A percentile compares a stretch with the other conserved stretches of the same genome.
phyloP scores from a whole-genome alignment of 2,888 invertebrate genomes.

The Patella depressa region DNA sequence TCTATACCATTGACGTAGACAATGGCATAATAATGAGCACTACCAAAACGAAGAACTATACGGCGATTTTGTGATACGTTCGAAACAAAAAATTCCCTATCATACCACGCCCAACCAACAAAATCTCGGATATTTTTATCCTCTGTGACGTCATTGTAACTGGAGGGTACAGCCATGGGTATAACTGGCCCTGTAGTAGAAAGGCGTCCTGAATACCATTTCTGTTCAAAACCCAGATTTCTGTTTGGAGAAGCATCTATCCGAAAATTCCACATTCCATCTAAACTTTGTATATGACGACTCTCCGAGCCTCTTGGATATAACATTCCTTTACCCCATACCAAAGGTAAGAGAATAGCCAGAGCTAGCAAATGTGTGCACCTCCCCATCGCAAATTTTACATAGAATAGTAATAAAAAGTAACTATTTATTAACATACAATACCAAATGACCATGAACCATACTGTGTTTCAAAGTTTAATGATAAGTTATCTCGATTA shows the following conservation, averaged over 20 bases:
- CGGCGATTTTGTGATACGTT: slow-evolving; percentile 78
- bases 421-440: no score
- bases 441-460: no score
- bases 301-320: slow-evolving; percentile 87
- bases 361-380: background rate
- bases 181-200: slow-evolving; percentile 75
- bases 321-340: slow-evolving; percentile 71
- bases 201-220: slow-evolving; percentile 84
- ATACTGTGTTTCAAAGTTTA: no score
- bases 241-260: slow-evolving; percentile 80
- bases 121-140: slow-evolving; percentile 86
- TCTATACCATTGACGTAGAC: slow-evolving; percentile 92
- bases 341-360: background rate
- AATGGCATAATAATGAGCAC: slow-evolving; percentile 91
- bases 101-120: slow-evolving; percentile 97
- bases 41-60: slow-evolving; percentile 90
- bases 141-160: slow-evolving; percentile 91
- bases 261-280: slow-evolving; percentile 94
- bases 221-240: slow-evolving; percentile 81
- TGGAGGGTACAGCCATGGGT: slow-evolving; percentile 95
- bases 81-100: slow-evolving; percentile 86
- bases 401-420: no score
- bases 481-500: no score
- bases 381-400: no score
- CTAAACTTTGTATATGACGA: slow-evolving; percentile 82